These are phyloP conservation scores for Scaptomyza pallida DNA, from an alignment of 1,140 invertebrate genomes.

Conservation along the genomic window DNA sequence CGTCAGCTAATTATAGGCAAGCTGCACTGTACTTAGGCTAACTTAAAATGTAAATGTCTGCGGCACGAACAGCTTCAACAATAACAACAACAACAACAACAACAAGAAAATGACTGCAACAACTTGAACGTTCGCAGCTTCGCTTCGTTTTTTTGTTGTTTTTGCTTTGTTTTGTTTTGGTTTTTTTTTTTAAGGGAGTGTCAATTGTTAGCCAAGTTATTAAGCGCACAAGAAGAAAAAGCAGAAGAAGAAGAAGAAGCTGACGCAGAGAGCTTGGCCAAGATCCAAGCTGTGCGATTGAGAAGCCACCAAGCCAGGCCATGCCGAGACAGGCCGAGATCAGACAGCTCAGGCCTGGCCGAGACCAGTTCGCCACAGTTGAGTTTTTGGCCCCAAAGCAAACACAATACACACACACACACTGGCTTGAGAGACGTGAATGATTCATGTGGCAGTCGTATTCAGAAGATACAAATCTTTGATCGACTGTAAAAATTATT, in stretches of 20 bases:
- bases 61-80: slow-evolving; percentile 48
- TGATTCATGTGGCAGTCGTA: slow-evolving; percentile 74
- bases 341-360: background rate
- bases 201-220: slow-evolving; percentile 81
- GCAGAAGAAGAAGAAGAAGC: slow-evolving; percentile 55
- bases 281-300: slow-evolving; percentile 40
- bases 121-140: slow-evolving; percentile 30
- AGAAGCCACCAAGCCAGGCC: slow-evolving; percentile 17
- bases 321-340: background rate
- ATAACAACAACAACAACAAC: slow-evolving; percentile 30
- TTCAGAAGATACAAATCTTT: slow-evolving; percentile 79
- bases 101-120: slow-evolving; percentile 18
- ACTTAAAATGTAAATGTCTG: slow-evolving; percentile 40
- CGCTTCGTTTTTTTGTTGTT: slow-evolving; percentile 33
- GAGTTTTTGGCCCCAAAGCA: slow-evolving; percentile 9
- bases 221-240: slow-evolving; percentile 67
- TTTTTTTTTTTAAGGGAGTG: slow-evolving; percentile 70
- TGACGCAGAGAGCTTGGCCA: slow-evolving; percentile 50
- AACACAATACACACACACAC: background rate
- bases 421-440: slow-evolving; percentile 41
- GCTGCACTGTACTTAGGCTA: slow-evolving; percentile 28
- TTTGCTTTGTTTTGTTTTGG: slow-evolving; percentile 27
- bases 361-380: slow-evolving; percentile 13
- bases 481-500: slow-evolving; percentile 82
- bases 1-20: too few species aligned